Conservation (phyloP, 2,888 invertebrate genomes). For the Blastobasis adustella region DNA sequence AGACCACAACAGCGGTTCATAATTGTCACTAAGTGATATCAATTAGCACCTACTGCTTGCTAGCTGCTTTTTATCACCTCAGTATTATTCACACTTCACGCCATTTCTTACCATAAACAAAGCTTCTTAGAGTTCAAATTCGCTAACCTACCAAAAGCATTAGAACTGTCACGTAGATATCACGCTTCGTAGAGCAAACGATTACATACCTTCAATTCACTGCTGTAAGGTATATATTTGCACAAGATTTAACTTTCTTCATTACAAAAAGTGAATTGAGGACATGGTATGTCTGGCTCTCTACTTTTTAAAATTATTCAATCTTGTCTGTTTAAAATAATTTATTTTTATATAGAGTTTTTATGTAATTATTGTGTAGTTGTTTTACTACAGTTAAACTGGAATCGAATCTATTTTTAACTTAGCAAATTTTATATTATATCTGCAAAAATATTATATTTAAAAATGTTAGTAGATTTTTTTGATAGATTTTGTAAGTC, state of each 20-base stretch:
- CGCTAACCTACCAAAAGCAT: conserved; percentile 25
- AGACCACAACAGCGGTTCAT: too few species aligned
- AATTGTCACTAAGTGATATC: too few species aligned
- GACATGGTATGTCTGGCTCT: conserved; percentile 73
- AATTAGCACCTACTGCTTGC: too few species aligned
- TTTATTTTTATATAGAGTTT: not conserved
- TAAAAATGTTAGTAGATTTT: too few species aligned
- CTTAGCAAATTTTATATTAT: too few species aligned
- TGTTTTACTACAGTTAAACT: too few species aligned
- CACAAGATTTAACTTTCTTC: conserved; percentile 33
- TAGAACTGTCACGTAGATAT: conserved; percentile 44
- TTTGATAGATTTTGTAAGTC: too few species aligned
- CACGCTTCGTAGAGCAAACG: conserved; percentile 67
- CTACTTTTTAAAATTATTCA: conserved; percentile 29
- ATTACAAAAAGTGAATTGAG: conserved; percentile 55
- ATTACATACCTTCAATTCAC: conserved; percentile 72
- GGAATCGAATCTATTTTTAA: too few species aligned
- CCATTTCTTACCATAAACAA: conserved; percentile 3
- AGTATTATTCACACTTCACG: too few species aligned
- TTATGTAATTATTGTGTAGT: too few species aligned
- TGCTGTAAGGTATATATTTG: conserved; percentile 30
- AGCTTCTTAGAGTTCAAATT: conserved; percentile 35
- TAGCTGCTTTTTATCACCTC: too few species aligned
- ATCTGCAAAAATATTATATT: too few species aligned
- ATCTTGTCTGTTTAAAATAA: conserved; percentile 5